Base-by-base conservation (phyloP, 2,797 vertebrate genomes). In the Macrochelys suwanniensis region DNA sequence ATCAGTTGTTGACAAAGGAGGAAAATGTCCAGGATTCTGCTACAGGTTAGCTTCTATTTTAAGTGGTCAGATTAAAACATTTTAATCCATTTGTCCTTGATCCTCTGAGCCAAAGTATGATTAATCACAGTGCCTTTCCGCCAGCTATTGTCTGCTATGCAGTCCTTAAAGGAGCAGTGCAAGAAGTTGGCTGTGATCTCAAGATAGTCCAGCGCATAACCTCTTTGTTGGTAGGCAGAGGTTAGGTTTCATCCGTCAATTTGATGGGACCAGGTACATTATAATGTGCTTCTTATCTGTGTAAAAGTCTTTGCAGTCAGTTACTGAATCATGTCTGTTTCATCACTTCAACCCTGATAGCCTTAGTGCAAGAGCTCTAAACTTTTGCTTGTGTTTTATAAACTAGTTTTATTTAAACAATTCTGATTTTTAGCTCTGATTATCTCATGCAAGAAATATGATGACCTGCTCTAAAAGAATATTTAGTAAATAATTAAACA, bases 301-400 rank as follows among this genome's bases (percentile, higher is more conserved):
- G 94, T 94, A 54, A 95, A 57, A 96, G 94, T 92, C 96, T 94
- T 96, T 88, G 51, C 88, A 94, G 82, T 91, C 95, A 95, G 94
- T 89, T 96, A 91, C 74, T 97, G 92, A 96, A 95, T 97, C 89
- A 88, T 92, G 92, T 91, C 71, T 93, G 1, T 92, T 92, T 95
- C 89, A 95, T 93, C 82, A 78, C 89, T 92, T 91, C 80, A 92
- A 50, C 26, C 5, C 56, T 77, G 23, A 56, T 89, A 79, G 74
- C 0, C 0, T 91, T 87, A 87, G 90, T 88, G 71, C 81, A 87
- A 95, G 91, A 95, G 56, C 13, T 87, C 53, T 61, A 10, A 12
- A 49, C 57, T 87, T 95, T 47, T 31, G 33, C 37, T 86, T 71
- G 19, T 71, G 37, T 71, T 23, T 71, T 71, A 71, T 71, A 42